Base-by-base conservation (phyloP, 2,113 vertebrate genomes). In the Mesembrinibis cayennensis region DNA sequence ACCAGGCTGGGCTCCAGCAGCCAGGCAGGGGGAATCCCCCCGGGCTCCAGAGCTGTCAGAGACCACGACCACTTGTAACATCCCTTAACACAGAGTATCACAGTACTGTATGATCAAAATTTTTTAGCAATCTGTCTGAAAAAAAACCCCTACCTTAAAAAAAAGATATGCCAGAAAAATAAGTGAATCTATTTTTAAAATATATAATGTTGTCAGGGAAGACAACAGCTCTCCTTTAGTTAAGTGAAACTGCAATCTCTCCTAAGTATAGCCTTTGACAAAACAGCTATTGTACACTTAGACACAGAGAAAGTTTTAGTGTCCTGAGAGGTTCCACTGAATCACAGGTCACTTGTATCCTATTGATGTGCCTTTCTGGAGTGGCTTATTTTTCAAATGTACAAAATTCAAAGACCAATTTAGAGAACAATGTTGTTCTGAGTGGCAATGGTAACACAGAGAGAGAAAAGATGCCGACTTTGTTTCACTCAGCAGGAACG, bases 41-140 rank as follows among this genome's bases (percentile, higher is more conserved):
- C 0, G 0, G 29, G 36, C 11, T 59, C 8, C 34, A 80, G n/a
- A 81, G n/a, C 36, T 55, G 45, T 29, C n/a, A 70, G 36, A 71
- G 4, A 19, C 9, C 2, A 3, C 0, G 2, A 45, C 6, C 10
- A n/a, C 4, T 3, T 45, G 17, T 74, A 84, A 65, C 12, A 55
- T 3, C 18, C 22, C 23, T 42, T 47, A 52, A 74, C 23, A 70
- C 1, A 2, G n/a, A 66, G 26, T 10, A 45, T 22, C 55, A 70
- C 16, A 14, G 8, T 45, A 49, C 27, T 69, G 27, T 40, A 53
- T 27, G 21, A 70, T 40, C 38, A 72, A 36, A 20, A 6, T 14
- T 22, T 47, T 61, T 62, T 44, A 77, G 16, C 20, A 45, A 56
- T 58, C 27, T 53, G 6, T 26, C 20, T 34, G 20, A 40, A 34